phyloP scores from a whole-genome alignment of 1,140 invertebrate species.

The Cataglyphis hispanica region DNA sequence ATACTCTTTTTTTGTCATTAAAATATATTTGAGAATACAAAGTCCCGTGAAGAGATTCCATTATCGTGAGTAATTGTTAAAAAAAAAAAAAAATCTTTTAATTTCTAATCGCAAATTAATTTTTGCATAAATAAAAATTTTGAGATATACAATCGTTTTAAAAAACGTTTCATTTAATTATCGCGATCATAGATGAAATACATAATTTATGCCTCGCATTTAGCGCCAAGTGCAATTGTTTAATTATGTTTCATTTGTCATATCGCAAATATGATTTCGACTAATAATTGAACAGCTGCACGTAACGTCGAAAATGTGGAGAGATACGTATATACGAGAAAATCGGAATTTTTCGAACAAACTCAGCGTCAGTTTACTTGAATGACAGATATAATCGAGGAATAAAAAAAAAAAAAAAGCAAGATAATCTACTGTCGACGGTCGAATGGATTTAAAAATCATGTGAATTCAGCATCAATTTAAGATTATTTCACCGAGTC shows the following conservation, averaged over 20 bases:
- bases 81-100: not conserved
- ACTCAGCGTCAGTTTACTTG: not conserved
- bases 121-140: conserved; percentile 2
- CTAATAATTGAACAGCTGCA: not conserved
- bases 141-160: not conserved
- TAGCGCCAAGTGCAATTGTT: not conserved
- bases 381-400: not conserved
- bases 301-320: not conserved
- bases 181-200: not conserved
- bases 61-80: not conserved
- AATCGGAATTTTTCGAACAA: not conserved
- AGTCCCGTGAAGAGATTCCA: not conserved
- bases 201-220: not conserved
- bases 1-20: too few species aligned
- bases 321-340: not conserved
- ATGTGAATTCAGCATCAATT: not conserved
- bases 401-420: not conserved
- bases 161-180: not conserved
- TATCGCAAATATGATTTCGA: not conserved
- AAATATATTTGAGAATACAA: too few species aligned
- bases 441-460: conserved; percentile 12
- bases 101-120: not conserved
- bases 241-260: conserved; percentile 14
- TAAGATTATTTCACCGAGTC: not conserved
- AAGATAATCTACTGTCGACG: not conserved